phyloP scores from a whole-genome alignment of 2,888 invertebrate species.

The Lymantria dispar region DNA sequence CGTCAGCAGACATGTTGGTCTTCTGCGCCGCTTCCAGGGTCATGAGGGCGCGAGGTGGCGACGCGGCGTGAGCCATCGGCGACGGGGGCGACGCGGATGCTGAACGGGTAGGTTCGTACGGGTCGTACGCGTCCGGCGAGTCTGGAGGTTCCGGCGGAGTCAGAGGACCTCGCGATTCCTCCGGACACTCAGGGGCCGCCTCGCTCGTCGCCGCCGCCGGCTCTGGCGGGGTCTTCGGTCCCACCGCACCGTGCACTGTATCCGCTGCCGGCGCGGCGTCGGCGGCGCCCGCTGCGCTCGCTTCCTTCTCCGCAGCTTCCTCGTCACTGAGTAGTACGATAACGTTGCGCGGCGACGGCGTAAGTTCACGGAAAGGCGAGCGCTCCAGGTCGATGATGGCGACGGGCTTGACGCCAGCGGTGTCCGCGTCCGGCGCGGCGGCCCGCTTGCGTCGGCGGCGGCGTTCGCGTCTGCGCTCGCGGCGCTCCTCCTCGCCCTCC shows the following conservation, averaged over 20 bases:
- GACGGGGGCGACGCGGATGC: conserved; percentile 84
- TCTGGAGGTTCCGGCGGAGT: conserved; percentile 82
- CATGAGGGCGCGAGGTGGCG: conserved; percentile 50
- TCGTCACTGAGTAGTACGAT: conserved; percentile 93
- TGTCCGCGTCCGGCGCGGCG: conserved; percentile 75
- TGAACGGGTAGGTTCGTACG: conserved; percentile 95
- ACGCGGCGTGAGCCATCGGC: conserved; percentile 42
- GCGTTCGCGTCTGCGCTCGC: conserved; percentile 24
- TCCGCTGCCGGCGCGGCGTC: conserved; percentile 24
- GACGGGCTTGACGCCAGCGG: conserved; percentile 86
- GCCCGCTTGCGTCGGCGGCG: conserved; percentile 37
- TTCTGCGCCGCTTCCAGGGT: conserved; percentile 76
- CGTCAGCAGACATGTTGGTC: conserved; percentile 74
- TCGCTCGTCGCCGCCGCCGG: conserved; percentile 59
- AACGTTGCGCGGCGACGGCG: conserved; percentile 90
- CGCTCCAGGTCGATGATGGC: conserved; percentile 93
- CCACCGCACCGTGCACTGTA: conserved; percentile 44
- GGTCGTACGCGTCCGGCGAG: conserved; percentile 93
- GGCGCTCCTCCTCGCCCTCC: conserved; percentile 39
- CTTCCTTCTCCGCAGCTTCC: conserved; percentile 83
- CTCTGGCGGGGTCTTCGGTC: conserved; percentile 84
- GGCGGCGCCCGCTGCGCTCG: conserved; percentile 27
- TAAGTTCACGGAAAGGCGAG: conserved; percentile 92
- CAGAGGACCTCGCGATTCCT: conserved; percentile 87
- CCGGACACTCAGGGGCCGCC: conserved; percentile 81